Base-by-base conservation (phyloP, 2,113 vertebrate species). In the Dolichotis patagonum region DNA sequence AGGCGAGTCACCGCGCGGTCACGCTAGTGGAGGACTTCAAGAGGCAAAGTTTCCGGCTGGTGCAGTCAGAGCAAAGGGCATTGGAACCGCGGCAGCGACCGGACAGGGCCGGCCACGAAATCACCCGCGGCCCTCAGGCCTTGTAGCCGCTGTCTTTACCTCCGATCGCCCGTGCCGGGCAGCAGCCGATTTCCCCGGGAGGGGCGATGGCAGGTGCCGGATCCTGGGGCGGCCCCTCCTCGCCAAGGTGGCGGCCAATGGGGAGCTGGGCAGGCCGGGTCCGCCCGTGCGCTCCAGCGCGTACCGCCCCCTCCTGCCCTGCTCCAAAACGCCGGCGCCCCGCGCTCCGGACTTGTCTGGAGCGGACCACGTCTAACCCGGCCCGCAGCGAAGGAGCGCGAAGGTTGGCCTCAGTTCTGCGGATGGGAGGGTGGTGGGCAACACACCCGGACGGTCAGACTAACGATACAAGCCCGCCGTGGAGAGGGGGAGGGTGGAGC, bases 131-230 rank as follows among this genome's bases (percentile, higher is more conserved):
- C 84, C 89, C 73, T 89, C 84, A 63, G 94, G 97, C 97, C 97
- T 97, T 92, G 67, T 90, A 96, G 96, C 84, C 71, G 91, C 75
- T 87, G 95, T 96, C 97, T 97, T 26, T 85, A 87, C 96, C 85
- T 96, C 98, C 26, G 32, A 91, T 96, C 96, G 85, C 97, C 96
- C 10, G 85, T 89, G 97, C 97, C 98, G 86, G 92, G 98, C 97
- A 97, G 97, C 98, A 90, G 97, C 97, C 96, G 97, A 97, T 97
- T 97, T 97, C 97, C 97, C 97, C 90, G 97, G 88, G 97, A 98
- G 96, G 97, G 97, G 97, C 96, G 96, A 98, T 92, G 96, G 98
- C 98, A 98, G 98, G 98, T 98, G 98, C 92, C 19, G 17, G 19
- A 73, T n/a, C 73, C 85, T 93, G 67, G 95, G 95, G 95, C 97